These are phyloP conservation scores for Parnassius apollo DNA, from an alignment of 2,888 invertebrate species.

Conservation along the genomic window DNA sequence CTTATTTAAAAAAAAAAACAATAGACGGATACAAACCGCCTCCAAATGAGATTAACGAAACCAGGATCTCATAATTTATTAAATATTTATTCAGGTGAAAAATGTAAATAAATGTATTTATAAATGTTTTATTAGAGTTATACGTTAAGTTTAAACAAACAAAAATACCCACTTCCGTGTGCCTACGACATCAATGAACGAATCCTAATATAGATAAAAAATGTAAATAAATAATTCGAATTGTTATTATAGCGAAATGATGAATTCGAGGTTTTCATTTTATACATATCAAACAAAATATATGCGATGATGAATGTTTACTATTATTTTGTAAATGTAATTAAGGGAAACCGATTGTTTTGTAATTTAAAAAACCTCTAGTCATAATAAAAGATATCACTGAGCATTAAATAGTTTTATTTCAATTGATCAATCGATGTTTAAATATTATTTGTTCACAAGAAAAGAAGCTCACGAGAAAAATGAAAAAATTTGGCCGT, in stretches of 20 bases:
- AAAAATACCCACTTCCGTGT: constrained; percentile 60
- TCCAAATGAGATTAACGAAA: constrained; percentile 72
- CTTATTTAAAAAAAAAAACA: not conserved
- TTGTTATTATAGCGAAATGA: constrained; percentile 40
- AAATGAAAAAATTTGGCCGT: too few relatives aligned
- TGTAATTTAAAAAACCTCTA: constrained; percentile 86
- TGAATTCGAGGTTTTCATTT: constrained; percentile 71
- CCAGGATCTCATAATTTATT: constrained; percentile 75
- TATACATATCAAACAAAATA: constrained; percentile 75
- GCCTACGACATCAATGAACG: constrained; percentile 59
- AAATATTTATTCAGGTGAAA: constrained; percentile 59
- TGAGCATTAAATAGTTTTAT: constrained; percentile 53
- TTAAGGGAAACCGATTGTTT: constrained; percentile 72
- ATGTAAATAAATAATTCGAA: constrained; percentile 38
- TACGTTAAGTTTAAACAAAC: constrained; percentile 49
- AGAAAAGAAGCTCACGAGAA: too few relatives aligned
- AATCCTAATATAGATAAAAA: constrained; percentile 46
- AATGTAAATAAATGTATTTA: constrained; percentile 62
- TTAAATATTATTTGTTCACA: too few relatives aligned
- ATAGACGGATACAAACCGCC: constrained; percentile 21
- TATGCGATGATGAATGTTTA: constrained; percentile 55
- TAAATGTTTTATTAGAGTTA: constrained; percentile 44
- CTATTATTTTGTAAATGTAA: constrained; percentile 64
- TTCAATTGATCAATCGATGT: constrained; percentile 26
- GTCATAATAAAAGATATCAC: constrained; percentile 84